Evolutionary conservation across 2,113 vertebrate species (phyloP).

Genomic region (Saiga tatarica): DNA sequence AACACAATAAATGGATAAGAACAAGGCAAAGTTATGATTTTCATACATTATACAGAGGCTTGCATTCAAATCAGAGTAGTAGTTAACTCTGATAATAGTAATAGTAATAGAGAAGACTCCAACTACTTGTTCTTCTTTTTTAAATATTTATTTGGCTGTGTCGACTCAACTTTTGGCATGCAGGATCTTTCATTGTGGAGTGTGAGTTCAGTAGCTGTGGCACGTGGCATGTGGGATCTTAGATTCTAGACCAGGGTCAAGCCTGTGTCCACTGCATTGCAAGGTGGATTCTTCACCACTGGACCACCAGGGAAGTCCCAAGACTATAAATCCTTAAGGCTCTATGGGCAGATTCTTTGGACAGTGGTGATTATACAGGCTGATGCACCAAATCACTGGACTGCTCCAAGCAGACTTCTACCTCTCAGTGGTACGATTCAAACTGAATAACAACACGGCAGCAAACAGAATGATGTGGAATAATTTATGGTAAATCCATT

Average conservation of each 20-base stretch:
- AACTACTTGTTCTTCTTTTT: background rate
- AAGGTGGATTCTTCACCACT: background rate
- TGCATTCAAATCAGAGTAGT: background rate
- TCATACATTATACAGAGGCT: background rate
- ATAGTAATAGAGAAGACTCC: background rate
- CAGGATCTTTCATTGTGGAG: background rate
- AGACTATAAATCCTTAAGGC: background rate
- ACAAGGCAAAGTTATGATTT: background rate
- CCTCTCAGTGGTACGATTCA: background rate
- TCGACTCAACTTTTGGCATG: background rate
- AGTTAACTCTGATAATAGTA: background rate
- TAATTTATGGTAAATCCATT: background rate
- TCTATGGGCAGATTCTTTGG: background rate
- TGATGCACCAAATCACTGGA: background rate
- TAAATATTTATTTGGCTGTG: background rate
- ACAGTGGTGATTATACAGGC: background rate
- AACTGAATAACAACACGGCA: background rate
- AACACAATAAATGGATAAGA: background rate
- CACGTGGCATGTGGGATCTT: background rate
- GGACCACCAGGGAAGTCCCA: background rate
- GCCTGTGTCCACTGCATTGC: background rate
- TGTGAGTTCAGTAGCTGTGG: background rate
- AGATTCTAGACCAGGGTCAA: background rate
- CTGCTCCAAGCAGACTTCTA: fast-evolving
- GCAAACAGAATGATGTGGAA: background rate